A percentile compares a stretch with the other conserved stretches of the same genome.
Evolutionary conservation across 1,140 invertebrate genomes (phyloP).

Genomic region (Bombus soroeensis): DNA sequence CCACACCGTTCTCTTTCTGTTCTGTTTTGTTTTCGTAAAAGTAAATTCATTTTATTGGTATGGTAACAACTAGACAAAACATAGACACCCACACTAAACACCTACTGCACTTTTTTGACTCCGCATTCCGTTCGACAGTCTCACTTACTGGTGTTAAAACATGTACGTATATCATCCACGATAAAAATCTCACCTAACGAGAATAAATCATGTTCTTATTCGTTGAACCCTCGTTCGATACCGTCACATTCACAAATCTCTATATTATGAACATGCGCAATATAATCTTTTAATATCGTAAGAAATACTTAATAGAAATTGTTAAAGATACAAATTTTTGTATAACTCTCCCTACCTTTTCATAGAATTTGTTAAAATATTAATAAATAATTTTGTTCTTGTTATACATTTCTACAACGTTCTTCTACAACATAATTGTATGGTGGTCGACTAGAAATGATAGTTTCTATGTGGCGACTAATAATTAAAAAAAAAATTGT

Average conservation of each 20-base stretch:
- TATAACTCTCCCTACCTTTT: background rate
- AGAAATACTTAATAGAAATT: background rate
- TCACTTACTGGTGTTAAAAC: slow-evolving; percentile 30
- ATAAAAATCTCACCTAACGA: slow-evolving; percentile 46
- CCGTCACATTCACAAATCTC: background rate
- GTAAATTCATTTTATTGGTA: slow-evolving; percentile 48
- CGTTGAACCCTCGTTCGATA: background rate
- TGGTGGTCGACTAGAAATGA: background rate
- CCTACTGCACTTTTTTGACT: background rate
- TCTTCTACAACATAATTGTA: background rate
- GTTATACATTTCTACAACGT: background rate
- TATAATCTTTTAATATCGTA: background rate
- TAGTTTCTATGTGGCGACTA: background rate
- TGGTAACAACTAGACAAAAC: slow-evolving; percentile 32
- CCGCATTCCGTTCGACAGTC: slow-evolving; percentile 23
- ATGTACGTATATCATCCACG: background rate
- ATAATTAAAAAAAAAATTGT: background rate
- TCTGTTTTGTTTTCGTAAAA: slow-evolving; percentile 27
- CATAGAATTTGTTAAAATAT: background rate
- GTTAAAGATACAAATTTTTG: background rate
- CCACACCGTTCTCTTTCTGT: background rate
- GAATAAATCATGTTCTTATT: slow-evolving; percentile 19
- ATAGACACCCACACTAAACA: background rate
- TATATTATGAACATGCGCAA: background rate
- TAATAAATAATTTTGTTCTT: background rate